Evolutionary conservation across 2,113 vertebrate species (phyloP), one percentile per base, ranked within the genome.

Genomic region (Scomber japonicus): DNA sequence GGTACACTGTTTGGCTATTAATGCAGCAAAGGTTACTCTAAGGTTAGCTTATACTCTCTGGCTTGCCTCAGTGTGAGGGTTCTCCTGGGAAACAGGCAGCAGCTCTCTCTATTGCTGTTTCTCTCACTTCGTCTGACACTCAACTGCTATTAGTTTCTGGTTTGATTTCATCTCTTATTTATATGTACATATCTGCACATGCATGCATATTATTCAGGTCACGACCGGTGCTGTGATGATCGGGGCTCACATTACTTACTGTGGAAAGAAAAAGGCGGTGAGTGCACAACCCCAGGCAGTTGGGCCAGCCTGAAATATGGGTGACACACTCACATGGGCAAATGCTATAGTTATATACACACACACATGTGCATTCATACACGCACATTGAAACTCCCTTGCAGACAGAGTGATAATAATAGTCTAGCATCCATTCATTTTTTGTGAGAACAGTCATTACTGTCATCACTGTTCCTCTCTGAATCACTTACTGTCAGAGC

Each of bases 101-200:
- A 73, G 13, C 49, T 11, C 12, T 15, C 1, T 55, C 30, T 55
- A 44, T 56, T 7, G 3, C 46, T 60, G 35, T 78, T 64, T 73
- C 46, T 63, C 49, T 63, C 49, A 2, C 62, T 56, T n/a, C n/a
- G 19, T 56, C 59, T 81, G 56, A 57, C 53, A 51, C 81, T 60
- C n/a, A 31, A 24, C 55, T 74, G 19, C 65, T 70, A 46, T 81
- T 79, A 55, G 62, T 66, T 71, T 78, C 15, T 65, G 67, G n/a
- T 69, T 83, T 81, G 61, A 17, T 31, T 35, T 87, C 65, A 91
- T 90, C 63, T 87, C 66, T 90, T 91, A 90, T 90, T 89, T 74
- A 82, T 90, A 54, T 0, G 54, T 73, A 65, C 75, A 78, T 46
- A 82, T 78, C 67, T 77, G 31, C 46, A 75, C 55, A 67, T 59